Conservation (phyloP, 2,797 vertebrate species). For the Scarus forsteni region DNA sequence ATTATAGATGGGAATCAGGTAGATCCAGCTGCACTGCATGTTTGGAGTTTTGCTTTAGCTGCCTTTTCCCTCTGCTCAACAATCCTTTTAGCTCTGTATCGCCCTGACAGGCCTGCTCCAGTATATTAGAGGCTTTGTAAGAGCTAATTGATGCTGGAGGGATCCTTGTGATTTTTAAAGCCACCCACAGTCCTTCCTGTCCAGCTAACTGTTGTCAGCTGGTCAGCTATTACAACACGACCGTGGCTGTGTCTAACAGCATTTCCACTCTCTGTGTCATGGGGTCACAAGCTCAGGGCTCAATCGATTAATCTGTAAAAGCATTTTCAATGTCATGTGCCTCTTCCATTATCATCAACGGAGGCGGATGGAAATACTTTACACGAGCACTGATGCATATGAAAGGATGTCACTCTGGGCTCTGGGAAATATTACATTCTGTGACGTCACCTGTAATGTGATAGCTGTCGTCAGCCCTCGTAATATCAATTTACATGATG, state of each 20-base stretch:
- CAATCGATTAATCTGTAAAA: background rate
- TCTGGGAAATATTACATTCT: too few relatives aligned
- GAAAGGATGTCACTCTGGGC: too few relatives aligned
- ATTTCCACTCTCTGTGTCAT: constrained; percentile 18
- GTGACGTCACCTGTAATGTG: too few relatives aligned
- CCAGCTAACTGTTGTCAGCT: constrained; percentile 20
- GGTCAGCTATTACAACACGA: background rate
- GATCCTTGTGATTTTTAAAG: constrained; percentile 27
- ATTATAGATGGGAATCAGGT: too few relatives aligned
- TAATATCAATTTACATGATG: too few relatives aligned
- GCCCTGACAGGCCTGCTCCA: constrained; percentile 49
- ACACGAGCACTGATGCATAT: too few relatives aligned
- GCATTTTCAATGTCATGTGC: background rate
- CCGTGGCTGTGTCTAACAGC: constrained; percentile 12
- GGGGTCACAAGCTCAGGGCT: constrained; percentile 16
- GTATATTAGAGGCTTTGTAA: constrained; percentile 27
- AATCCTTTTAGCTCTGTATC: constrained; percentile 9
- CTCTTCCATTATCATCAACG: background rate
- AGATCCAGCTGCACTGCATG: too few relatives aligned
- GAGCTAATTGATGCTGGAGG: constrained; percentile 54
- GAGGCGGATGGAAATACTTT: background rate
- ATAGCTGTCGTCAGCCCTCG: too few relatives aligned
- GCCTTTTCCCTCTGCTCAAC: background rate
- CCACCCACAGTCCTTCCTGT: constrained; percentile 13
- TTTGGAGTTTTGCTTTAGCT: too few relatives aligned